Evolutionary conservation across 2,113 vertebrate species (phyloP), one percentile per base, ranked within the genome.

Genomic region (Poicephalus meyeri): DNA sequence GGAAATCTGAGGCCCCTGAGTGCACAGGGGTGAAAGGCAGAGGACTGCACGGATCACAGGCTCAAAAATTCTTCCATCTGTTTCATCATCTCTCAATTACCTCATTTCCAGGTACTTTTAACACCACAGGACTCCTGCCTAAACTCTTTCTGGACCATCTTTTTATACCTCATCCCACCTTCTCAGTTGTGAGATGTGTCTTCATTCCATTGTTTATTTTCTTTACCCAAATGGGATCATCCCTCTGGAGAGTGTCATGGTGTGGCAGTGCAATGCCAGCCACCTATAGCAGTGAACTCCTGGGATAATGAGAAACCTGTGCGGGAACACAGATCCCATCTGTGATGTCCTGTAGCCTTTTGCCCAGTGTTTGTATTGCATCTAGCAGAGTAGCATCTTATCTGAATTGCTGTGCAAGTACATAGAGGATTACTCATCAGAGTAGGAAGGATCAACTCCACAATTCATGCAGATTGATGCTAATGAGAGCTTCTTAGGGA

Each of bases 391-490:
- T 8, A 71, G 64, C 8, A 3, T 88, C 29, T 80, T 83, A 49
- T 6, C 80, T 78, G 69, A 68, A 68, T 17, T 52, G 86, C 80
- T 5, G 2, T 63, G 61, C 69, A 78, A 79, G 84, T 91, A 50
- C 77, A 18, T 5, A n/a, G 86, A 35, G 86, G 50, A 84, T 88
- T 83, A 63, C 53, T 73, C 37, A 49, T 33, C 64, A 37, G 55
- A 94, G 64, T 37, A 73, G 33, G n/a, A 71, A 89, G 69, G 77
- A 80, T 94, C 88, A 93, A n/a, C 72, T 83, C 49, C 16, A 2
- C 72, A 66, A 86, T 66, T 95, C 68, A 37, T 49, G 74, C n/a
- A 47, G 26, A 58, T 9, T 19, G 60, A 78, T 78, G 76, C 50
- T 84, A 84, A 76, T 1, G 1, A 86, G 85, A 86, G 18, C 24